Base-by-base conservation (phyloP, 2,797 vertebrate genomes). In the Pipistrellus nathusii region DNA sequence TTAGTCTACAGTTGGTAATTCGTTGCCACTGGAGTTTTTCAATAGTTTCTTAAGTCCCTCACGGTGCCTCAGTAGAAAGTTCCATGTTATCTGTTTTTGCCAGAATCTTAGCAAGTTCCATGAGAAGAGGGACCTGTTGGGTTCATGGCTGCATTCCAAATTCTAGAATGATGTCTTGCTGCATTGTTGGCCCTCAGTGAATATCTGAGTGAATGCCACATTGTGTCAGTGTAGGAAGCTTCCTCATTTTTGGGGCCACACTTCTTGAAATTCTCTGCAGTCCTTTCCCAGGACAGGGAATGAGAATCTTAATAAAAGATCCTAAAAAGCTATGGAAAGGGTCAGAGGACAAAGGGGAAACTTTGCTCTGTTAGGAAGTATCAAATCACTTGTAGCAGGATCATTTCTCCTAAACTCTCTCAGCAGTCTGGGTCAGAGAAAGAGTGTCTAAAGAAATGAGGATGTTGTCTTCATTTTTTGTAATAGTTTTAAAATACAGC, bases 251-350 rank as follows among this genome's bases (percentile, higher is more conserved):
- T 62, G 55, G 55, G 66, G 23, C 84, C 68, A 46, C 71, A 84
- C 85, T 92, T 92, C 86, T 76, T 93, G 78, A 95, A 94, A 95
- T 92, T 95, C 85, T 88, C 18, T 88, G 82, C 35, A 48, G 59
- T 95, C 81, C 30, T 71, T 93, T 95, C 90, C 69, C 81, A 72
- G 85, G 75, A 77, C 38, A 92, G 59, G n/a, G 84, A 91, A 78
- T 2, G 23, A 86, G 59, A 96, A 83, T 94, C 90, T 95, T 90
- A 94, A 86, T 76, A 38, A 62, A 55, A 62, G 78, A 94, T 80
- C 30, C 85, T 77, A 27, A 94, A 94, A 77, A 91, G 30, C 76
- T 85, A 88, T 51, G 84, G 85, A 93, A 94, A 90, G 88, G 66
- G 66, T 94, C 89, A 92, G 32, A 72, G 76, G 69, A 92, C 77